Conservation (phyloP, 2,113 vertebrate genomes). For the Apeltes quadracus region DNA sequence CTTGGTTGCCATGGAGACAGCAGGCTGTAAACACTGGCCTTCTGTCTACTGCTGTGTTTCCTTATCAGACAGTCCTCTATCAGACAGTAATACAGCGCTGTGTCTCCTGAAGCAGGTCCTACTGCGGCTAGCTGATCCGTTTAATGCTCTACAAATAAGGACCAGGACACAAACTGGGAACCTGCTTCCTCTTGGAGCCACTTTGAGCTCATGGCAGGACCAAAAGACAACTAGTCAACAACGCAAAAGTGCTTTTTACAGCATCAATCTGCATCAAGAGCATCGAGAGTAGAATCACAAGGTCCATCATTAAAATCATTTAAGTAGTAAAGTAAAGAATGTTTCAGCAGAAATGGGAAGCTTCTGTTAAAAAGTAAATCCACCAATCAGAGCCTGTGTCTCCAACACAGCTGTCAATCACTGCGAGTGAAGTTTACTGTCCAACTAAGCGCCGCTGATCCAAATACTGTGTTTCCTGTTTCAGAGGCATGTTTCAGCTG, state of each 20-base stretch:
- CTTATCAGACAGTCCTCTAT: too few species aligned
- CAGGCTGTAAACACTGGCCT: conserved; percentile 59
- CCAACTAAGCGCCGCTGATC: not conserved
- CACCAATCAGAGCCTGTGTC: not conserved
- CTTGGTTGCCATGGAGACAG: conserved; percentile 79
- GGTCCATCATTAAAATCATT: too few species aligned
- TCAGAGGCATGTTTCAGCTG: not conserved
- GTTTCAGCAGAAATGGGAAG: too few species aligned
- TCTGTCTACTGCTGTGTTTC: not conserved
- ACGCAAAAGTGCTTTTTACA: not conserved
- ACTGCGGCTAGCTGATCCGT: too few species aligned
- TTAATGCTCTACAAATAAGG: too few species aligned
- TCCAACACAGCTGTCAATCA: not conserved
- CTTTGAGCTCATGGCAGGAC: not conserved
- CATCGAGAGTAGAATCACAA: too few species aligned
- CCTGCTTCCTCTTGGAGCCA: not conserved
- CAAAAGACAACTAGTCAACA: not conserved
- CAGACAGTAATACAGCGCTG: too few species aligned
- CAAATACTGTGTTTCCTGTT: not conserved
- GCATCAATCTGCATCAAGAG: too few species aligned
- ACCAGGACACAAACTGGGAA: not conserved
- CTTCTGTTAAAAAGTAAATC: not conserved
- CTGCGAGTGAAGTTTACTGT: not conserved
- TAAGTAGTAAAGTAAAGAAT: too few species aligned
- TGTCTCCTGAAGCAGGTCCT: not conserved